Base-by-base conservation (phyloP, 64 coral and sea anemone species). In the Montipora capricornis region DNA sequence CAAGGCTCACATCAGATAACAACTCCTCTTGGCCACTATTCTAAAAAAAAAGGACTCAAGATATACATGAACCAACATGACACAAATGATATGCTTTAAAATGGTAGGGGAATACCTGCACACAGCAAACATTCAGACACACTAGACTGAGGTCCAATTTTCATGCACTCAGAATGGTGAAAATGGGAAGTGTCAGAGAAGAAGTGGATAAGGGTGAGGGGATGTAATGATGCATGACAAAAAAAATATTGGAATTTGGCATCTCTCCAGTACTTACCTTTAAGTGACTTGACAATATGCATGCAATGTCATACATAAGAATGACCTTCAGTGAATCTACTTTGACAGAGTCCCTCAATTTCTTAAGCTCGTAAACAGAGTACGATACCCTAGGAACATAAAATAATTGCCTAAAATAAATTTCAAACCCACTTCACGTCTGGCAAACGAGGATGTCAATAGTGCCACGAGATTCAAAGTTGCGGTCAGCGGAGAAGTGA, bases 21-120 rank as follows among this genome's bases (percentile, higher is more conserved):
- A 95, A 74, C 45, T 91, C 75, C 52, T 88, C 89, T 95, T 87
- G 74, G 80, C 69, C 80, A 50, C 80, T 84, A 73, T 76, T 66
- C 94, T 91, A 45, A 67, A 87, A 46, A 60, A 53, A 53, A 4
- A 73, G 45, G 48, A 76, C 60, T 13, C 9, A 11, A 0, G 13
- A 64, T 13, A 13, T 4, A 15, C 60, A 64, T 10, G 13, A 10
- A 64, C 8, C 75, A 47, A 44, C 75, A 44, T 44, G 12, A 78
- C 7, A 46, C 29, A 49, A 57, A 57, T 57, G 29, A 52, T 45
- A 19, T 50, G 52, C 52, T 49, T 50, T 80, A 10, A 64, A 64
- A 64, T 64, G 51, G 1, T 15, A 64, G 9, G 13, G 60, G 13
- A 3, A 64, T 64, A 64, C 60, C 60, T 64, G 14, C 60, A 64